Conservation (phyloP, 2,888 invertebrate genomes). For the Lepidocyrtinus sp. region DNA sequence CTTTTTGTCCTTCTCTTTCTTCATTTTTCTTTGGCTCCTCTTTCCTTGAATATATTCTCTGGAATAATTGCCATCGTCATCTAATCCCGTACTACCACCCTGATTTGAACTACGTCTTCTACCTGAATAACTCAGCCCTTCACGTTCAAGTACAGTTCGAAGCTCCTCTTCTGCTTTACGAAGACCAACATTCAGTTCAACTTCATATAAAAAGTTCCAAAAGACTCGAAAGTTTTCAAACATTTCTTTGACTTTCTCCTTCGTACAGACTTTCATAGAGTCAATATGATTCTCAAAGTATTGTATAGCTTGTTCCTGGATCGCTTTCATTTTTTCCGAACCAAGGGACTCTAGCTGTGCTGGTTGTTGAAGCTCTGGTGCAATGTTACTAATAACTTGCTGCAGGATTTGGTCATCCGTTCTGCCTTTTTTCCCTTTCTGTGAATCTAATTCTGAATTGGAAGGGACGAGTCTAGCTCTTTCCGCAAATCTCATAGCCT, state of each 20-base stretch:
- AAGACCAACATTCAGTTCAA: constrained; percentile 43
- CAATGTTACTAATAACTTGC: constrained; percentile 50
- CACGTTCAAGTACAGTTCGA: no score
- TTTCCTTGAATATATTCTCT: background rate
- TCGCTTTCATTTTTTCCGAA: constrained; percentile 27
- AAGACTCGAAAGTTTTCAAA: constrained; percentile 56
- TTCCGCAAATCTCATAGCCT: constrained; percentile 66
- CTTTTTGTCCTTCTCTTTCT: constrained; percentile 20
- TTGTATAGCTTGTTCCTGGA: constrained; percentile 39
- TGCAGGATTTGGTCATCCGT: constrained; percentile 49
- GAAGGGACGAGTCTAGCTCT: constrained; percentile 59
- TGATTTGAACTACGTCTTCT: background rate
- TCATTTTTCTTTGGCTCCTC: background rate
- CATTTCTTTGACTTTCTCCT: constrained; percentile 49
- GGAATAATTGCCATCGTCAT: background rate
- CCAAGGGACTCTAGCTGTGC: constrained; percentile 25
- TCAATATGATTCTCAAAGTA: constrained; percentile 55
- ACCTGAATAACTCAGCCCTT: no score
- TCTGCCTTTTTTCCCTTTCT: background rate
- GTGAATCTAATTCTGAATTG: constrained; percentile 6
- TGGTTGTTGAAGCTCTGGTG: constrained; percentile 49
- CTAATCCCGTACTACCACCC: background rate
- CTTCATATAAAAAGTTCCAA: constrained; percentile 53
- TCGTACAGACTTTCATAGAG: constrained; percentile 34
- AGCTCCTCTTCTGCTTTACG: constrained; percentile 40